phyloP scores from a whole-genome alignment of 1,140 invertebrate genomes.

The Cotesia typhae region DNA sequence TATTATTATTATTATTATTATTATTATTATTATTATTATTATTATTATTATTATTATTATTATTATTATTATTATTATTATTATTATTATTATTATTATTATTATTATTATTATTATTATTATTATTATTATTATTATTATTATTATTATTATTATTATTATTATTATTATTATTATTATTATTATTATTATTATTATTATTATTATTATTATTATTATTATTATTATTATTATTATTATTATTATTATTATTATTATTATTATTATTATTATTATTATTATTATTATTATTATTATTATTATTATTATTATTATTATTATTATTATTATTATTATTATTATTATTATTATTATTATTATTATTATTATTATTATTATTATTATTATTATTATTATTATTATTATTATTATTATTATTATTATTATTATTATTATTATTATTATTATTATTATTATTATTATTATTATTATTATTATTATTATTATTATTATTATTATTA shows the following conservation, averaged over 20 bases:
- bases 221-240: slow-evolving; percentile 56
- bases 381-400: slow-evolving; percentile 63
- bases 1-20: slow-evolving; percentile 62
- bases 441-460: slow-evolving; percentile 63
- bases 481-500: slow-evolving; percentile 62
- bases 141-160: slow-evolving; percentile 63
- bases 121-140: slow-evolving; percentile 62
- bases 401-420: slow-evolving; percentile 56
- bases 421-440: slow-evolving; percentile 62
- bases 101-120: slow-evolving; percentile 56
- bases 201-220: slow-evolving; percentile 63
- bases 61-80: slow-evolving; percentile 62
- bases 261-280: slow-evolving; percentile 63
- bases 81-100: slow-evolving; percentile 63
- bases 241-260: slow-evolving; percentile 62
- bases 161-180: slow-evolving; percentile 56
- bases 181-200: slow-evolving; percentile 62
- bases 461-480: slow-evolving; percentile 56
- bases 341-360: slow-evolving; percentile 56
- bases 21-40: slow-evolving; percentile 63
- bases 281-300: slow-evolving; percentile 56
- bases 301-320: slow-evolving; percentile 62
- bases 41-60: slow-evolving; percentile 56
- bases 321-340: slow-evolving; percentile 63
- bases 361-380: slow-evolving; percentile 62